Conservation (phyloP, 2,888 invertebrate species). For the Plebejus argus region DNA sequence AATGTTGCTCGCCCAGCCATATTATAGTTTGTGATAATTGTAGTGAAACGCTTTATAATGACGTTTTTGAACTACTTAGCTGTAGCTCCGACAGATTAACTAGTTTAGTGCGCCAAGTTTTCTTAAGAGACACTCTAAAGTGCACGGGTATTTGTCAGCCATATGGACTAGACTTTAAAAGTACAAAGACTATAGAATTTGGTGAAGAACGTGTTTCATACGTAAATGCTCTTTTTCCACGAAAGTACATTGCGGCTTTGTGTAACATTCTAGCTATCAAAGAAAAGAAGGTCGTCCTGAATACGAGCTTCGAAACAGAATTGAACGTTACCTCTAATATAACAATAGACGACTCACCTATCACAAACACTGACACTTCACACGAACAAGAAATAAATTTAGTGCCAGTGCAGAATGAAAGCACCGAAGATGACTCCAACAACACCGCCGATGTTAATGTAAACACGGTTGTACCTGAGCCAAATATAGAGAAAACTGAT, state of each 20-base stretch:
- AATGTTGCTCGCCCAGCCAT: conserved; percentile 88
- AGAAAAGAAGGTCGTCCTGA: conserved; percentile 84
- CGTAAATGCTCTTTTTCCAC: conserved; percentile 83
- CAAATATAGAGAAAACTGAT: conserved; percentile 52
- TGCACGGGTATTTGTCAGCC: conserved; percentile 82
- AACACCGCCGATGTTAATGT: conserved; percentile 60
- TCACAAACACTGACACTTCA: conserved; percentile 58
- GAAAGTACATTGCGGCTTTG: conserved; percentile 87
- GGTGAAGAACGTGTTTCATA: conserved; percentile 78
- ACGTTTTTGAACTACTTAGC: conserved; percentile 87
- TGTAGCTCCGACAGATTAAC: conserved; percentile 84
- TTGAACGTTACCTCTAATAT: conserved; percentile 71
- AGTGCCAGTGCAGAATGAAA: conserved; percentile 60
- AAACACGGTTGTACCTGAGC: conserved; percentile 51
- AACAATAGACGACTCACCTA: conserved; percentile 65
- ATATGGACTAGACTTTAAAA: conserved; percentile 83
- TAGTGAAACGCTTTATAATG: conserved; percentile 84
- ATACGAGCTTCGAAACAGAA: conserved; percentile 81
- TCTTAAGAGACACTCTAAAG: conserved; percentile 82
- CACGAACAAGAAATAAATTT: conserved; percentile 64
- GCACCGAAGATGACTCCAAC: conserved; percentile 58
- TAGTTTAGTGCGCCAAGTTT: conserved; percentile 80
- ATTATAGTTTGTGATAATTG: conserved; percentile 88
- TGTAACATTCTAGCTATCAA: conserved; percentile 88
- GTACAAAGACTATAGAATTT: conserved; percentile 76